A percentile compares a stretch with the other conserved stretches of the same genome.
Evolutionary conservation across 2,113 vertebrate genomes (phyloP).

Genomic region (Heterotilapia buettikoferi): DNA sequence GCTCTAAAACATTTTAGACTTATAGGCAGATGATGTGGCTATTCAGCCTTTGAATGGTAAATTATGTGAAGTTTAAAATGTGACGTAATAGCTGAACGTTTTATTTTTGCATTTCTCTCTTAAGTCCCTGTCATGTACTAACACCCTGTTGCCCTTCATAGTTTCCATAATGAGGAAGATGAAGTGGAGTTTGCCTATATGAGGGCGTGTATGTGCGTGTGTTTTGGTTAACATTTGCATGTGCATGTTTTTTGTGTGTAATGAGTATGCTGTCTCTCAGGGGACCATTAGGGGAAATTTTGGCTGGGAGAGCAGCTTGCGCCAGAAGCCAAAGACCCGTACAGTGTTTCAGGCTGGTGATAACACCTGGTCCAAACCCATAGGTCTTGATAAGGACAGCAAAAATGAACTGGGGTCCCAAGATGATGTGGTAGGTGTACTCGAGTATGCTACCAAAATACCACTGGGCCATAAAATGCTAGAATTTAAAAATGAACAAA

Average conservation of each 20-base stretch:
- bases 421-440: slow-evolving; percentile 65
- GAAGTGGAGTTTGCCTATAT: neutral
- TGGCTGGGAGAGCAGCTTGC: slow-evolving; percentile 68
- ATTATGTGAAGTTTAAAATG: neutral
- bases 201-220: neutral
- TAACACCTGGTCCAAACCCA: slow-evolving; percentile 43
- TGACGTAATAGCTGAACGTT: neutral
- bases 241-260: slow-evolving; percentile 28
- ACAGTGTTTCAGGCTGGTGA: slow-evolving; percentile 71
- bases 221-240: neutral
- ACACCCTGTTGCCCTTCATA: neutral
- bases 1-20: neutral
- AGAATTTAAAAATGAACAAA: neutral
- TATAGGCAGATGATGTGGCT: neutral
- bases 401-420: slow-evolving; percentile 24
- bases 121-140: neutral
- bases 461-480: neutral
- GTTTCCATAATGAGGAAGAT: neutral
- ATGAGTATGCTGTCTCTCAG: slow-evolving; percentile 61
- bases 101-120: neutral
- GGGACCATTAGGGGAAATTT: slow-evolving; percentile 54
- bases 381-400: slow-evolving; percentile 28
- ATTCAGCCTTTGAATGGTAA: neutral
- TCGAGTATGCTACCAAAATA: slow-evolving; percentile 27
- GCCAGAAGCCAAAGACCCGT: slow-evolving; percentile 68